Conservation (phyloP, 2,888 invertebrate genomes). For the Tiphia femorata region DNA sequence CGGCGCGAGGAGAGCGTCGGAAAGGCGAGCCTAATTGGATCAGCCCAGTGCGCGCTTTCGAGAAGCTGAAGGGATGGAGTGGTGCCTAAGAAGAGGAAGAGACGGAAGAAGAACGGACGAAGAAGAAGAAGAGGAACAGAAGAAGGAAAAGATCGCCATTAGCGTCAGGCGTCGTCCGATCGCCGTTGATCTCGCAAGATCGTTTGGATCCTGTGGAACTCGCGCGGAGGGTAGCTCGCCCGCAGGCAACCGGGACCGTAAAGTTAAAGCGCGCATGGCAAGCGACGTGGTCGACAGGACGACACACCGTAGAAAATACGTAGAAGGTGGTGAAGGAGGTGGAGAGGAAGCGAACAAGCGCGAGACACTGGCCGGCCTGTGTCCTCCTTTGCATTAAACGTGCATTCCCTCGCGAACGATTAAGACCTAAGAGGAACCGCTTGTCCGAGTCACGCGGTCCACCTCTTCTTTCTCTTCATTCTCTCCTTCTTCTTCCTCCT, state of each 20-base stretch:
- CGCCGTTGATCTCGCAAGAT: slow-evolving; percentile 15
- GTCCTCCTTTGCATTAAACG: slow-evolving; percentile 53
- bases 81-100: too few relatives aligned
- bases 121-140: too few relatives aligned
- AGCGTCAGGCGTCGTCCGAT: slow-evolving; percentile 25
- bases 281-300: background rate
- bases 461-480: background rate
- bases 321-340: slow-evolving; percentile 35
- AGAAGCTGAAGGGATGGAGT: too few relatives aligned
- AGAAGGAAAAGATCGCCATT: too few relatives aligned
- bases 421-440: slow-evolving; percentile 55
- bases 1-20: background rate
- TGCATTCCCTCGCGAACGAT: slow-evolving; percentile 55
- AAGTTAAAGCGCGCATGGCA: background rate
- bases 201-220: slow-evolving; percentile 26
- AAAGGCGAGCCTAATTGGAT: background rate
- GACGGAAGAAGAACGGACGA: too few relatives aligned
- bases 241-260: too few relatives aligned
- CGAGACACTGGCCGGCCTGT: slow-evolving; percentile 40
- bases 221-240: too few relatives aligned
- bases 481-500: background rate
- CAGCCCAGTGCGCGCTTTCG: too few relatives aligned
- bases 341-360: slow-evolving; percentile 35
- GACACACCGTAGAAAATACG: too few relatives aligned
- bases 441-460: slow-evolving; percentile 24